Percentiles rank a stretch among this genome's conserved stretches.
Evolutionary conservation across 2,888 invertebrate species (phyloP).

Genomic region (Notodonta ziczac): DNA sequence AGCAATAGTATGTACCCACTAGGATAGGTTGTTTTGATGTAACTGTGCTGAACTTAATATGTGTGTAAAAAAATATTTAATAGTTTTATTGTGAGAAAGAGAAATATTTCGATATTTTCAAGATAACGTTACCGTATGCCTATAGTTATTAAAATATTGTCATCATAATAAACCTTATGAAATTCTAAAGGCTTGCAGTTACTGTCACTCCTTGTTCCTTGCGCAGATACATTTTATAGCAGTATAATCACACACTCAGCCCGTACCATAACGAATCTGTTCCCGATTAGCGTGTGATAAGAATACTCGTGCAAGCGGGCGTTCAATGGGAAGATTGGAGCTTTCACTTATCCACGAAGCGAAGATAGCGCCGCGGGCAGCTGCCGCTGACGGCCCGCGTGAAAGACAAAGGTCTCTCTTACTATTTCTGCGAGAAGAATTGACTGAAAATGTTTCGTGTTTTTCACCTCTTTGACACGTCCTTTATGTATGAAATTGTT

Average conservation of each 20-base stretch:
- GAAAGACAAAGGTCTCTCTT: neutral
- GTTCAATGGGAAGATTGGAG: constrained; percentile 3
- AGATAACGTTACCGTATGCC: too few relatives aligned
- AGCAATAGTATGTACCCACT: neutral
- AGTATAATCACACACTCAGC: neutral
- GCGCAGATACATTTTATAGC: neutral
- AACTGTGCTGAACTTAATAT: too few relatives aligned
- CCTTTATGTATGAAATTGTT: too few relatives aligned
- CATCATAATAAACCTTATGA: too few relatives aligned
- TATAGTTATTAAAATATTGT: too few relatives aligned
- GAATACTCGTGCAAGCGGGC: constrained; percentile 1
- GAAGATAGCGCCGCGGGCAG: constrained; percentile 1
- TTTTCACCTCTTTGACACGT: neutral
- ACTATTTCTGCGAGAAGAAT: neutral
- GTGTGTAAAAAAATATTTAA: too few relatives aligned
- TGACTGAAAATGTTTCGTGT: neutral
- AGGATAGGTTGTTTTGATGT: neutral
- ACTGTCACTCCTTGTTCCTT: neutral
- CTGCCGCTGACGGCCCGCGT: neutral
- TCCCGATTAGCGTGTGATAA: constrained; percentile 3
- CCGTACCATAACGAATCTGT: neutral
- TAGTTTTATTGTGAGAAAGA: too few relatives aligned
- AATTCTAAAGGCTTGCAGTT: too few relatives aligned
- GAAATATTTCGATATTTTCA: too few relatives aligned
- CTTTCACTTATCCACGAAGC: neutral